phyloP scores from a whole-genome alignment of 2,797 vertebrate species.

The Philypnodon macrostomus region DNA sequence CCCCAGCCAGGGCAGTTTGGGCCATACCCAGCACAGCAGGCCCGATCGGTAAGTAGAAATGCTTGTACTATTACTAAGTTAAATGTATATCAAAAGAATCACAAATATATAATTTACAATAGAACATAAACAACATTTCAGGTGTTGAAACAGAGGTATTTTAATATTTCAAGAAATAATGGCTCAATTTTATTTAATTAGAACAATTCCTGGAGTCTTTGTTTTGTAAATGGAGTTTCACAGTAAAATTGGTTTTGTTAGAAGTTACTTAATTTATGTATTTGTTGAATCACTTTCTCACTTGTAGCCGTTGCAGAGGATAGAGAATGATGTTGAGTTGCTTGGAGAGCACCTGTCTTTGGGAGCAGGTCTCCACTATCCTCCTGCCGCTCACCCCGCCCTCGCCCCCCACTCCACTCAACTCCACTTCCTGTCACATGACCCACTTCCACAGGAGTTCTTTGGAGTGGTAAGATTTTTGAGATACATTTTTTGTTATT shows the following conservation, averaged over 20 bases:
- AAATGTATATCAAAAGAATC: background rate
- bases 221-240: too few relatives aligned
- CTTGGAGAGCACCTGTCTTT: slow-evolving; percentile 93
- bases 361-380: slow-evolving; percentile 90
- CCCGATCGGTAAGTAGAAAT: slow-evolving; percentile 85
- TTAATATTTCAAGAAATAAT: too few relatives aligned
- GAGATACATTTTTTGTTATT: background rate
- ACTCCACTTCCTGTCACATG: slow-evolving; percentile 93
- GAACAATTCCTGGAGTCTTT: too few relatives aligned
- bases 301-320: slow-evolving; percentile 90
- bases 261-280: too few relatives aligned
- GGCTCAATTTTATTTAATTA: too few relatives aligned
- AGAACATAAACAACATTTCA: too few relatives aligned
- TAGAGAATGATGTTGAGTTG: slow-evolving; percentile 97
- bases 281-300: too few relatives aligned
- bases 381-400: slow-evolving; percentile 80
- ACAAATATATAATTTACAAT: too few relatives aligned
- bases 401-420: slow-evolving; percentile 88
- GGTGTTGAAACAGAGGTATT: too few relatives aligned
- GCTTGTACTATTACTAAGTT: too few relatives aligned
- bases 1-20: slow-evolving; percentile 92
- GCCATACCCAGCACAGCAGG: slow-evolving; percentile 92
- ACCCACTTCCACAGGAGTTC: slow-evolving; percentile 93
- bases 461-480: slow-evolving; percentile 87
- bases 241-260: too few relatives aligned